Base-by-base conservation (phyloP, 2,797 vertebrate genomes). In the Phoeniculus purpureus region DNA sequence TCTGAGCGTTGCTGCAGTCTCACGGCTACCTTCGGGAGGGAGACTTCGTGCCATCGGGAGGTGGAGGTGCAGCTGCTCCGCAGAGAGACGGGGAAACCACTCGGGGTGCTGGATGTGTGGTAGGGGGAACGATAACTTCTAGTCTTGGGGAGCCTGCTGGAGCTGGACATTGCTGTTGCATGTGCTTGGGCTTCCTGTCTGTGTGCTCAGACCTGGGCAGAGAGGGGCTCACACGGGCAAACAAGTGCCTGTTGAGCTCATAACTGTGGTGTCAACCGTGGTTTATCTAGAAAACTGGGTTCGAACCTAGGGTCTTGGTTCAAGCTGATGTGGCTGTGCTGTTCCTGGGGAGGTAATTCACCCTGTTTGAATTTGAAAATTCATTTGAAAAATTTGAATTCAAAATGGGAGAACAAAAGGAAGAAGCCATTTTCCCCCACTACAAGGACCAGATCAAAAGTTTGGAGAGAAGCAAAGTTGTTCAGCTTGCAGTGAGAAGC, bases 161-260 rank as follows among this genome's bases (percentile, higher is more conserved):
- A 54, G 31, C 10, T 23, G n/a, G 21, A 13, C n/a, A 1, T 29
- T 48, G 50, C 21, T 26, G 27, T 47, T 19, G 67, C 25, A 11
- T 8, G 2, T 17, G 16, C 32, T 77, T 19, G 11, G 23, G 15
- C 10, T 27, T 34, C 14, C 15, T 65, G 15, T 43, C 18, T 61
- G 68, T 8, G 56, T 52, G 48, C 55, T 21, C 10, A 4, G 40
- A 31, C 4, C 5, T 29, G 58, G 47, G 47, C 23, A 45, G 54
- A 56, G 22, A 29, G 23, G n/a, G 34, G 34, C 14, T n/a, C 45
- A 29, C 2, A 0, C 1, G 18, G 40, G n/a, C 50, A 45, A 10
- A 2, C 0, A 0, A 20, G 31, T 37, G 48, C 19, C n/a, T 78
- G 4, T 5, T 50, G 59, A 66, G 17, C 15, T 10, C 4, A 0